Evolutionary conservation across 2,888 invertebrate genomes (phyloP), one percentile per base, ranked within the genome.

Genomic region (Neria commutata): DNA sequence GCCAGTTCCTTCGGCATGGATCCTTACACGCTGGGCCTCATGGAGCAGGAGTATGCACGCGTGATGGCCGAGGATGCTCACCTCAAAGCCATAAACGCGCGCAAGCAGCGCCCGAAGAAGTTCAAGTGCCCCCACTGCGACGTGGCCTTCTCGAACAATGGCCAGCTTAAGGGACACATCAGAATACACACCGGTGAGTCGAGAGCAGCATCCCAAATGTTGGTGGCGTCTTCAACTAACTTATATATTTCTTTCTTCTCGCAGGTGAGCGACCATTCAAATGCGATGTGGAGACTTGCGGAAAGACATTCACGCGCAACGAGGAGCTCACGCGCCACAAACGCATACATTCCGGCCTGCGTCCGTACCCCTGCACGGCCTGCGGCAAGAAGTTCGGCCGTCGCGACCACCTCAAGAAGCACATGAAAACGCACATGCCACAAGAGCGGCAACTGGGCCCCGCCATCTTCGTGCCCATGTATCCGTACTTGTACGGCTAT

Each of bases 351-450:
- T 91, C 93, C 0, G 94, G 94, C 0, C 83, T 93, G 0, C 85
- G 93, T 48, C 93, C 96, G 1, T 96, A 90, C 78, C 88, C 92
- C 0, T 98, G 97, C 76, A 84, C 87, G 0, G 88, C 91, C 17
- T 98, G 97, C 74, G 92, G 93, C 3, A 98, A 98, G 83, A 87
- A 91, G 63, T 98, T 97, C 77, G 96, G 96, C 0, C 86, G 97
- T 45, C 90, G 95, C 70, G 97, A 98, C 78, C 97, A 98, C 78
- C 84, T 98, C 58, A 95, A 95, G 82, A 98, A 97, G 74, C 97
- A 98, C 77, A 89, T 91, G 59, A 88, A 92, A 73, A 96, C 95
- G 0, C 96, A 97, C 74, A 84, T 82, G 69, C 78, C 86, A 16
- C 86, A 86, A 60, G 87, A 87, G 21, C 85, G 86, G 63, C 84